Evolutionary conservation across 2,797 vertebrate species (phyloP).

Genomic region (Gallinago nigripennis): DNA sequence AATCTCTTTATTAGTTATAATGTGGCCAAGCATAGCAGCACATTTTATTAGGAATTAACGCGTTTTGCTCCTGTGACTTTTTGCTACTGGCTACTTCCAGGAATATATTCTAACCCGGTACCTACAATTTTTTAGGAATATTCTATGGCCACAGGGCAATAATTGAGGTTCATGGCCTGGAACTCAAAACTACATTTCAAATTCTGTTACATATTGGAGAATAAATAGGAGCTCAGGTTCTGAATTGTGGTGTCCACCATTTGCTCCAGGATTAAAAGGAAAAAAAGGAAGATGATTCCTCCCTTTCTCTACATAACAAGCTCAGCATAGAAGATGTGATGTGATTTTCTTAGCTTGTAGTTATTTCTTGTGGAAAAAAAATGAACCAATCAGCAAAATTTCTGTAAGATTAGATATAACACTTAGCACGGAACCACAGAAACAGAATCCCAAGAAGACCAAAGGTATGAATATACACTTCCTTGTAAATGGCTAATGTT

Average conservation of each 20-base stretch:
- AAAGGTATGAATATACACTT: rapidly evolving
- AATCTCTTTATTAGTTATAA: background rate
- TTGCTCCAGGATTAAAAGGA: background rate
- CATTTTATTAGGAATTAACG: background rate
- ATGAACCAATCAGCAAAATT: background rate
- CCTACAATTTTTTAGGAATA: background rate
- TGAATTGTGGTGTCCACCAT: background rate
- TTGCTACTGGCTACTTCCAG: background rate
- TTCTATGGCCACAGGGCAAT: background rate
- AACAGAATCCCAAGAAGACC: background rate
- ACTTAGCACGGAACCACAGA: background rate
- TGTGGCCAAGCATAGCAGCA: background rate
- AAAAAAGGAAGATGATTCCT: background rate
- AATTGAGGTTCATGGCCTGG: background rate
- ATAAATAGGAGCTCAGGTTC: background rate
- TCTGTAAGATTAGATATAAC: background rate
- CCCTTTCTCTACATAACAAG: background rate
- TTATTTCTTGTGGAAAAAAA: background rate
- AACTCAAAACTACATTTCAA: background rate
- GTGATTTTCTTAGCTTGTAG: background rate
- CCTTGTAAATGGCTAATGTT: background rate
- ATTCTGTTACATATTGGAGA: background rate
- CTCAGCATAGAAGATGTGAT: background rate
- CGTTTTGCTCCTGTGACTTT: background rate
- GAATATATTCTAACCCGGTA: background rate